These are phyloP conservation scores for Patella pellucida DNA, from an alignment of 2,888 invertebrate species.

Conservation along the genomic window DNA sequence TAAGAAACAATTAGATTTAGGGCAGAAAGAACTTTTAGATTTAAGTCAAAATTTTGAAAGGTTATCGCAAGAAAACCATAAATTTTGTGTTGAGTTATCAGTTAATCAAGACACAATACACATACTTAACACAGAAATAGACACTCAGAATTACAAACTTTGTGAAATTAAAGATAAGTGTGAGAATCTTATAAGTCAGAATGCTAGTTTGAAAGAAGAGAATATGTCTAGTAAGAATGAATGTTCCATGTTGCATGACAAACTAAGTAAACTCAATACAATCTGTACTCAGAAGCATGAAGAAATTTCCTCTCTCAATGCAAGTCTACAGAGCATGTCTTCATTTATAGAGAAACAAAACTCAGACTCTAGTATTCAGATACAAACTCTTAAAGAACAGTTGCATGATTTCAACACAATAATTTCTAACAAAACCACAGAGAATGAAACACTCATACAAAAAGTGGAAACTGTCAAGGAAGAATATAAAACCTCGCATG, in stretches of 20 bases:
- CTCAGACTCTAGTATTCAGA: constrained; percentile 15
- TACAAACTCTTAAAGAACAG: constrained; percentile 13
- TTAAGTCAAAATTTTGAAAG: background rate
- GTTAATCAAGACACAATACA: background rate
- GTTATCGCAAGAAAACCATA: background rate
- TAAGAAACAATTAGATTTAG: background rate
- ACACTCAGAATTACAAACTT: background rate
- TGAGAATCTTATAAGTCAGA: constrained; percentile 22
- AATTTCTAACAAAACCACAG: constrained; percentile 11
- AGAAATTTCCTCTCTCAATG: background rate
- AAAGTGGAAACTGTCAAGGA: background rate
- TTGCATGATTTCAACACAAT: constrained; percentile 23
- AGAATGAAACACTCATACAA: constrained; percentile 18
- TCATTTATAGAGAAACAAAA: constrained; percentile 3
- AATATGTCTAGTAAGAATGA: constrained; percentile 14
- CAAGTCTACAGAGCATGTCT: constrained; percentile 9
- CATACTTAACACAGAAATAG: background rate
- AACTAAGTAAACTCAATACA: constrained; percentile 6
- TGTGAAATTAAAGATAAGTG: background rate
- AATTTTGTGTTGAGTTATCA: background rate
- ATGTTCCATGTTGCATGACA: background rate
- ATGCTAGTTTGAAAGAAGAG: constrained; percentile 33
- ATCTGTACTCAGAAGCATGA: constrained; percentile 7
- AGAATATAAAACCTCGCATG: constrained; percentile 24
- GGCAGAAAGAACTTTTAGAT: background rate